Base-by-base conservation (phyloP, 2,797 vertebrate species). In the Helarctos malayanus region DNA sequence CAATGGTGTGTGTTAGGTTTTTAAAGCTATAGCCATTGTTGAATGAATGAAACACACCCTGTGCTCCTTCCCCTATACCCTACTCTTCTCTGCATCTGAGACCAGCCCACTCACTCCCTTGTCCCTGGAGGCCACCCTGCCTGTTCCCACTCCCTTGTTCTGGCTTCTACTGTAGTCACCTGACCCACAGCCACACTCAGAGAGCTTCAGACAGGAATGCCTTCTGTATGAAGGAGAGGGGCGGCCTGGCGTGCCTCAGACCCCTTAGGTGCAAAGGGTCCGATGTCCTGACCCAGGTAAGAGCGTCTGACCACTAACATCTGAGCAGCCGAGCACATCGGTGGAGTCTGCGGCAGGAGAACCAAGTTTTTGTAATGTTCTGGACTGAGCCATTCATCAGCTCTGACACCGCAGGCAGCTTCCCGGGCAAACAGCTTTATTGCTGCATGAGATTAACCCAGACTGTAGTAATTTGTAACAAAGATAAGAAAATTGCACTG, bases 391-490 rank as follows among this genome's bases (percentile, higher is more conserved):
- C 95, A 98, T 98, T 98, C 98, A 98, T 98, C 98, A 98, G 98
- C 92, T 94, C 69, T 98, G 98, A 98, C 98, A 98, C 75, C 79
- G 83, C 96, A 85, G 97, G 98, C 98, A 97, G 97, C 97, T 97
- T 98, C 97, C 94, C 97, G 96, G 98, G 98, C 98, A 98, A 98
- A 98, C 97, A 98, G 98, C 98, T 98, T 98, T 98, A 98, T 98
- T 98, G 98, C 98, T 97, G 82, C 16, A 87, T 97, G 97, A 98
- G 98, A 98, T 98, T 98, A 98, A 98, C 97, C 97, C 97, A 97
- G 98, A 97, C 98, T 98, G 98, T 95, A 98, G 98, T 98, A 98
- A 98, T 98, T 98, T 98, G 98, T 98, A 98, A 98, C 97, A 97
- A 98, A 98, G 98, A 98, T 98, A 98, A 98, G 98, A 98, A 98